These are phyloP conservation scores for Caenorhabditis macrosperma DNA, from an alignment of 2,888 invertebrate species.

Conservation along the genomic window DNA sequence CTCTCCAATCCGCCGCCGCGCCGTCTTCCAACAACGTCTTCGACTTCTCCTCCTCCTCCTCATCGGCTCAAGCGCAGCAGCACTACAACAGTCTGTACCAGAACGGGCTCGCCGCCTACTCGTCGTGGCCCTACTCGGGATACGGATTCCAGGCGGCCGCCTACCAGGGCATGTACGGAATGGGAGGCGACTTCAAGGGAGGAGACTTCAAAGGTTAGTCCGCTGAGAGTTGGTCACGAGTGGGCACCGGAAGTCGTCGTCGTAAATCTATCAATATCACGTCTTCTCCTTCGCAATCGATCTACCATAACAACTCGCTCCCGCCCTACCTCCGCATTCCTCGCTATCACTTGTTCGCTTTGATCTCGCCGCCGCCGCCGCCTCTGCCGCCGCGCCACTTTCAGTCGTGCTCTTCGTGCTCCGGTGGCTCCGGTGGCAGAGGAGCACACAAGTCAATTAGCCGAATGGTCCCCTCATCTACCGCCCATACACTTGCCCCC, in stretches of 20 bases:
- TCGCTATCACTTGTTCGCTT: conserved; percentile 26
- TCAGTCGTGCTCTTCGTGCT: not conserved
- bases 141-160: not conserved
- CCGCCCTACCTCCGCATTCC: conserved; percentile 47
- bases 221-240: not conserved
- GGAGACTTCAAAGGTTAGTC: conserved; percentile 8
- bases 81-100: conserved; percentile 17
- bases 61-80: conserved; percentile 5
- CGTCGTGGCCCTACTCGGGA: not conserved
- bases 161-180: not conserved
- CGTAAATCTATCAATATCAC: not conserved
- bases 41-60: conserved; percentile 23
- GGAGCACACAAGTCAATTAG: not conserved
- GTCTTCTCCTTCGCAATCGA: not conserved
- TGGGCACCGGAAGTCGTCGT: not conserved
- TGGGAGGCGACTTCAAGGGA: not conserved
- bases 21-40: too few species aligned
- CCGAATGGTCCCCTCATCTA: not conserved
- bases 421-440: too few species aligned
- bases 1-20: conserved; percentile 14
- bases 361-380: conserved; percentile 19
- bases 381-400: not conserved
- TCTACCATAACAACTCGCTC: conserved; percentile 1
- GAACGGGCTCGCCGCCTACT: not conserved
- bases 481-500: not conserved